Evolutionary conservation across 1,140 invertebrate genomes (phyloP), one percentile per base, ranked within the genome.

Genomic region (Geopemphigus sp.): DNA sequence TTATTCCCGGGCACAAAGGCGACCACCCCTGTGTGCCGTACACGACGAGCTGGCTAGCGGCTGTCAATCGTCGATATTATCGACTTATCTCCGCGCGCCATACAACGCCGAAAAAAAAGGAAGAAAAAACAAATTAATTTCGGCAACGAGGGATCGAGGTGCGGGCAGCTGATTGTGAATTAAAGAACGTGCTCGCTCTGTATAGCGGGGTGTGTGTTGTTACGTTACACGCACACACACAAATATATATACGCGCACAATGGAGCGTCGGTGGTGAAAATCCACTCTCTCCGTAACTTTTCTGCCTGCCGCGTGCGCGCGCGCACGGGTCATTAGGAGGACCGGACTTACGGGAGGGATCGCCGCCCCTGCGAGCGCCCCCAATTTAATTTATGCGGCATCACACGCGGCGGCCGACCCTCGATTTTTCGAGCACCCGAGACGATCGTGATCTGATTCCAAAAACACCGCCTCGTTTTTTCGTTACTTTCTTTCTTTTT

Each of bases 361-460:
- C 66, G 10, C 68, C 47, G 26, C 14, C 57, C 32, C 56, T 61
- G 29, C 19, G 53, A 74, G 19, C 72, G 4, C 45, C 45, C 14
- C 56, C 24, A 17, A 47, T 63, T 78, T 78, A 78, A 78, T 78
- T 63, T 78, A 78, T 78, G 74, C 74, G 74, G 39, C 74, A 78
- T 78, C 74, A 78, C 74, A 78, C 74, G 74, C 74, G 24, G 15
- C 22, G 57, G 24, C n/a, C 47, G 68, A 78, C 74, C 74, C 74
- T 78, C 56, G 32, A 29, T 29, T 29, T 61, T 63, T 78, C 74
- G 57, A 63, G 74, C 74, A 29, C 74, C 57, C 74, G 19, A 59
- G 73, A 76, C 73, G 74, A 78, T 78, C 74, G 74, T 78, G 74
- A 78, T 78, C 74, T 24, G 74, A 78, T 78, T 78, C 74, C 6